Conservation (phyloP, 2,888 invertebrate genomes). For the Caenorhabditis zanzibari region DNA sequence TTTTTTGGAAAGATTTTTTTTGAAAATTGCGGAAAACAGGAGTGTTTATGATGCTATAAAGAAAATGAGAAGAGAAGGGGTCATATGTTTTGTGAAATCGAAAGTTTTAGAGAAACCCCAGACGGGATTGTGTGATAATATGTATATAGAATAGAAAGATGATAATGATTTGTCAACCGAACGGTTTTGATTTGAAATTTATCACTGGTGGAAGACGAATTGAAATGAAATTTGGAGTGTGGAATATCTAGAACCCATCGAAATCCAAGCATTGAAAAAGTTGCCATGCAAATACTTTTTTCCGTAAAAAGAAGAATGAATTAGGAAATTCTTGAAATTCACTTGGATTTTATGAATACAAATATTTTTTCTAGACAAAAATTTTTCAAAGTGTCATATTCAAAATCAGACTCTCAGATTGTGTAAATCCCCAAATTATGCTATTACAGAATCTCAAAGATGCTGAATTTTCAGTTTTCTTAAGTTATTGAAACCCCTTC, state of each 20-base stretch:
- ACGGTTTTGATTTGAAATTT: neutral
- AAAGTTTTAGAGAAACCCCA: slow-evolving; percentile 15
- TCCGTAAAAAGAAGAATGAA: no score
- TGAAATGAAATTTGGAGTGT: neutral
- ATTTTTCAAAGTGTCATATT: no score
- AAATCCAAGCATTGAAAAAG: no score
- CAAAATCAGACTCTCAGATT: no score
- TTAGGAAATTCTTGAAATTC: no score
- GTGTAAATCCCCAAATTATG: no score
- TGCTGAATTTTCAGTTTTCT: no score
- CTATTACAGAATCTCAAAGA: no score
- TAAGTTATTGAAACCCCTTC: no score
- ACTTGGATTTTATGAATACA: no score
- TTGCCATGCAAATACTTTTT: no score
- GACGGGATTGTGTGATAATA: slow-evolving; percentile 19
- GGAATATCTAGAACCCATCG: neutral
- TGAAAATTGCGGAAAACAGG: slow-evolving; percentile 26
- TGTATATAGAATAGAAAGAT: slow-evolving; percentile 1
- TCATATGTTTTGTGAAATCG: slow-evolving; percentile 52
- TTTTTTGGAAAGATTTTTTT: neutral
- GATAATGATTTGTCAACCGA: neutral
- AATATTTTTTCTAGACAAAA: no score
- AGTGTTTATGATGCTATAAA: slow-evolving; percentile 25
- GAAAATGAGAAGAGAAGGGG: neutral
- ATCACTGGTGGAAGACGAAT: neutral